These are phyloP conservation scores for Cercopithecus mona DNA, from an alignment of 2,113 vertebrate genomes.

Conservation along the genomic window DNA sequence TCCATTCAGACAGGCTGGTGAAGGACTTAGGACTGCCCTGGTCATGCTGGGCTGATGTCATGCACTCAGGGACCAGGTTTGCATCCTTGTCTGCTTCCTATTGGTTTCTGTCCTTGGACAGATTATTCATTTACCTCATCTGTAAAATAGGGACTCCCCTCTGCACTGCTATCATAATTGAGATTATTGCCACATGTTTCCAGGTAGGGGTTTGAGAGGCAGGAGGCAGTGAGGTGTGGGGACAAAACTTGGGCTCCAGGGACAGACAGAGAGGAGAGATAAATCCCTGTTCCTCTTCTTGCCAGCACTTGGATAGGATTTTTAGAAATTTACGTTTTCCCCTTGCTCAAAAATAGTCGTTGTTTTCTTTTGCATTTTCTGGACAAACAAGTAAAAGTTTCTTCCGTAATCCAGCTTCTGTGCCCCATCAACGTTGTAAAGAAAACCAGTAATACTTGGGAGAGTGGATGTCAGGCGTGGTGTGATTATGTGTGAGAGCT, in stretches of 20 bases:
- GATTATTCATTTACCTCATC: not conserved
- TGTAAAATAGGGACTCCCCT: not conserved
- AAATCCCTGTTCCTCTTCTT: not conserved
- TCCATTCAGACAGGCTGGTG: not conserved
- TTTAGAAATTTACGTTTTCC: not conserved
- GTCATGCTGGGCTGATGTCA: not conserved
- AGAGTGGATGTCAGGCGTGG: not conserved
- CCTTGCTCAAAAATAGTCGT: not conserved
- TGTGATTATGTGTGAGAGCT: not conserved
- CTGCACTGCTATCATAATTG: fast-evolving
- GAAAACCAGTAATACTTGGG: not conserved
- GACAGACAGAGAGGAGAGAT: not conserved
- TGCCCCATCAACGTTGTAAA: not conserved
- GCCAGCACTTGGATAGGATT: not conserved
- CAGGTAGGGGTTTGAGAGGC: not conserved
- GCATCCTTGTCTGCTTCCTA: not conserved
- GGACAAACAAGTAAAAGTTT: not conserved
- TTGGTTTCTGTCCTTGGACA: not conserved
- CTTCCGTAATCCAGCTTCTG: not conserved
- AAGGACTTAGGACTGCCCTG: not conserved
- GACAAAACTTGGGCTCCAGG: not conserved
- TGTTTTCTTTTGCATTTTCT: not conserved
- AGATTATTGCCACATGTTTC: not conserved
- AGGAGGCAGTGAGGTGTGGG: not conserved
- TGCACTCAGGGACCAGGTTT: no score